phyloP scores from a whole-genome alignment of 2,888 invertebrate genomes.

The Drosophila prostipennis region DNA sequence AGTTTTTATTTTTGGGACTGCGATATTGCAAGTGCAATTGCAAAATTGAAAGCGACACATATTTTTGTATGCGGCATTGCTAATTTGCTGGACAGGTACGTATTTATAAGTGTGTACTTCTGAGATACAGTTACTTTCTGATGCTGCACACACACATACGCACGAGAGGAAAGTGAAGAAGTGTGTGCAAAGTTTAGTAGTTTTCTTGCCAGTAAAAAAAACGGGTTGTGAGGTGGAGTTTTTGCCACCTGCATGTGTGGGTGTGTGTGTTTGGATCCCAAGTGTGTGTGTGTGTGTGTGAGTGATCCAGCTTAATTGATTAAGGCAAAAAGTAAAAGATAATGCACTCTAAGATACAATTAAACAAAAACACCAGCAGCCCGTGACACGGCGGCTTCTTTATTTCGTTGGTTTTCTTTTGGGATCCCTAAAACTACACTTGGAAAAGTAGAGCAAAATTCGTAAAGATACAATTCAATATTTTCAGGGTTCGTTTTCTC shows the following conservation, averaged over 20 bases:
- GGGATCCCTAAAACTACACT: not conserved
- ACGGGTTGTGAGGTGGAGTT: slow-evolving; percentile 56
- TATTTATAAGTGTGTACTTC: slow-evolving; percentile 21
- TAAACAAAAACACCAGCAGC: slow-evolving; percentile 55
- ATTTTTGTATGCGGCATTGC: slow-evolving; percentile 50
- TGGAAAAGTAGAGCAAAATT: not conserved
- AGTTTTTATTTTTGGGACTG: slow-evolving; percentile 32
- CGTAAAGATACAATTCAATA: too few species aligned
- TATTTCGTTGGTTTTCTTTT: not conserved
- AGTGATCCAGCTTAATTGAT: slow-evolving; percentile 59
- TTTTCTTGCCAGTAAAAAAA: slow-evolving; percentile 46
- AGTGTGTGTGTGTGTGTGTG: slow-evolving; percentile 12
- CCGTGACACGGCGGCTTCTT: slow-evolving; percentile 46
- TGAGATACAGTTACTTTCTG: slow-evolving; percentile 70
- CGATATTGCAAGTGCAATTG: slow-evolving; percentile 67
- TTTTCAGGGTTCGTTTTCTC: too few species aligned
- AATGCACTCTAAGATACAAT: slow-evolving; percentile 50
- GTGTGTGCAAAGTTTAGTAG: slow-evolving; percentile 64
- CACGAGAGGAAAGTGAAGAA: slow-evolving; percentile 74
- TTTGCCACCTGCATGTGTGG: slow-evolving; percentile 65
- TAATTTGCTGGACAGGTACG: slow-evolving; percentile 69
- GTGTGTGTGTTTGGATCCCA: slow-evolving; percentile 11
- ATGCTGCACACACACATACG: slow-evolving; percentile 46
- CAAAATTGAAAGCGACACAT: slow-evolving; percentile 75
- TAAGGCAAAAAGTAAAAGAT: slow-evolving; percentile 44